Percentiles rank a stretch among this genome's conserved stretches.
Conservation (phyloP, 2,113 vertebrate species). For the Todiramphus saurophagus region DNA sequence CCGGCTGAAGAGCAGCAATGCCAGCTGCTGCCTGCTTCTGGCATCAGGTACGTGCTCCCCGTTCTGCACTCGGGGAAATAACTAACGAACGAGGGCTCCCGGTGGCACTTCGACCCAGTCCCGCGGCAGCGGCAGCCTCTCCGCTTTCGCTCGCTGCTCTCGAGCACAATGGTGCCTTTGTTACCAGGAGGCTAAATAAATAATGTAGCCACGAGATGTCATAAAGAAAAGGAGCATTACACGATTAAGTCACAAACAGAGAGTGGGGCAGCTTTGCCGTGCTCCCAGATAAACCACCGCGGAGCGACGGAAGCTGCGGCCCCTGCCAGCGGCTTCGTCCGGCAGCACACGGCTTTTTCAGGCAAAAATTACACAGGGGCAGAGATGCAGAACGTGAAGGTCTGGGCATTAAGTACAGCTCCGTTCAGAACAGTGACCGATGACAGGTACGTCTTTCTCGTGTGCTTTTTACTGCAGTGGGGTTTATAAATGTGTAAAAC, state of each 20-base stretch:
- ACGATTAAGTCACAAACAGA: not conserved
- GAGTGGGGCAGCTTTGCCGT: not conserved
- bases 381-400: not conserved
- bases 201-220: not conserved
- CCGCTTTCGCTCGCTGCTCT: not conserved
- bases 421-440: not conserved
- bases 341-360: fast-evolving
- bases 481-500: not conserved
- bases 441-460: not conserved
- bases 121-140: not conserved
- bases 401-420: not conserved
- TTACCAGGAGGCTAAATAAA: constrained; percentile 33
- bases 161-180: not conserved
- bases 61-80: not conserved
- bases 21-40: not conserved
- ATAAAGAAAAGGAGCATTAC: not conserved
- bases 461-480: not conserved
- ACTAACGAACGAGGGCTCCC: not conserved
- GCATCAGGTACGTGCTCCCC: not conserved
- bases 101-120: not conserved
- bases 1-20: not conserved
- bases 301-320: fast-evolving
- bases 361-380: not conserved
- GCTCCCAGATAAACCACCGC: not conserved
- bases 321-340: not conserved